Percentiles rank a stretch among this genome's conserved stretches.
Conservation (phyloP, 2,113 vertebrate genomes). For the Onychostoma macrolepis region DNA sequence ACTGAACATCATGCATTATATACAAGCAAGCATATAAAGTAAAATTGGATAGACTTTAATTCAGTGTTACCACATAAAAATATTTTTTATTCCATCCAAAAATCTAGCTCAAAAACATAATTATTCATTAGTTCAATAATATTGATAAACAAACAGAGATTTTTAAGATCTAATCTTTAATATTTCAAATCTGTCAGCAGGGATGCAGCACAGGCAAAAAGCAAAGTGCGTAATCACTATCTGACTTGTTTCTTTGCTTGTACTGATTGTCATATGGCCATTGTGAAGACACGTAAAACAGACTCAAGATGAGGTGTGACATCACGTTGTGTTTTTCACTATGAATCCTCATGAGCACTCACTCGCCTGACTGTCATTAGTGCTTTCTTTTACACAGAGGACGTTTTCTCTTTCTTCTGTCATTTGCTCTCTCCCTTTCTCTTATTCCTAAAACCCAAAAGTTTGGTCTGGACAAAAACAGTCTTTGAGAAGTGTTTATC, state of each 20-base stretch:
- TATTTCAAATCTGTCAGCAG: background rate
- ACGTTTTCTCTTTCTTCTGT: slow-evolving; percentile 7
- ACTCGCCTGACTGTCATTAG: slow-evolving; percentile 22
- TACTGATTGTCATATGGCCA: slow-evolving; percentile 22
- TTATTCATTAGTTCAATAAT: background rate
- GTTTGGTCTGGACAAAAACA: slow-evolving; percentile 55
- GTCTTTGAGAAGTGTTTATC: slow-evolving; percentile 65
- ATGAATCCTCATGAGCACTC: background rate
- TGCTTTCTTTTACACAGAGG: slow-evolving; percentile 37
- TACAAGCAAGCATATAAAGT: background rate
- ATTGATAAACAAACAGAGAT: background rate
- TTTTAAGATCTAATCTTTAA: background rate
- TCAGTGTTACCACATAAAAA: background rate
- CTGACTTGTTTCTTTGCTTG: slow-evolving; percentile 66
- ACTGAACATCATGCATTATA: background rate
- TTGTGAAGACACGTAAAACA: background rate
- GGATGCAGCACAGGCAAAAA: background rate
- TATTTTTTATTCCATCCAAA: background rate
- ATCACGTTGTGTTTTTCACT: background rate
- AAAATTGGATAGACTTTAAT: background rate
- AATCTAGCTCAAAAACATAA: background rate
- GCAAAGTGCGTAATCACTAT: background rate
- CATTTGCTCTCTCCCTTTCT: slow-evolving; percentile 16
- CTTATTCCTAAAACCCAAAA: slow-evolving; percentile 39
- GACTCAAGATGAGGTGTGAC: background rate